Evolutionary conservation across 2,888 invertebrate genomes (phyloP).

Genomic region (Drepana falcataria): DNA sequence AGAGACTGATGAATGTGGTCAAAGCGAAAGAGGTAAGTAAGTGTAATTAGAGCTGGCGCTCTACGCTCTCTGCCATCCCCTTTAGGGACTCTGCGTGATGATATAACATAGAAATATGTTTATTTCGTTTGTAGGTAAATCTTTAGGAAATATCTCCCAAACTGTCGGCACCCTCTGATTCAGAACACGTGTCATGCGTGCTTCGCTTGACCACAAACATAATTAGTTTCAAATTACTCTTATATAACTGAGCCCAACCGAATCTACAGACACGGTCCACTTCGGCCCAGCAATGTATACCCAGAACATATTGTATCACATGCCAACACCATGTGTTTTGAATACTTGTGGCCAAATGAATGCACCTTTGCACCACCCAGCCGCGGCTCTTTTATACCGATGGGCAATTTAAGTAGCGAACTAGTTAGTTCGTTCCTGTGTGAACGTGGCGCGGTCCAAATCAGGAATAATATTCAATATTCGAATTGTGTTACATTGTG

Average conservation of each 20-base stretch:
- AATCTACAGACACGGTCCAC: not conserved
- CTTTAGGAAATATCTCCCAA: not conserved
- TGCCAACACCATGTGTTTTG: slow-evolving; percentile 7
- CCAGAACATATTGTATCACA: not conserved
- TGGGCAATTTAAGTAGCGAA: too few relatives aligned
- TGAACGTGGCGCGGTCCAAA: too few relatives aligned
- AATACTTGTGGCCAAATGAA: slow-evolving; percentile 5
- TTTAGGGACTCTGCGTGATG: too few relatives aligned
- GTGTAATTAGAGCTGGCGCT: too few relatives aligned
- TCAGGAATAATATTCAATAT: too few relatives aligned
- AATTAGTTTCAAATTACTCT: not conserved
- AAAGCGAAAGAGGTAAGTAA: too few relatives aligned
- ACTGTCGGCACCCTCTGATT: not conserved
- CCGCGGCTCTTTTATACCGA: slow-evolving; percentile 6
- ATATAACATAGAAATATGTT: too few relatives aligned
- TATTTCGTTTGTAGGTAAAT: too few relatives aligned
- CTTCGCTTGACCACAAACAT: not conserved
- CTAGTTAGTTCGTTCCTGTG: too few relatives aligned
- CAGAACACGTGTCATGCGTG: not conserved
- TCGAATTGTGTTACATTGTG: too few relatives aligned
- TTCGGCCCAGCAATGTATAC: not conserved
- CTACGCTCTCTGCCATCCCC: too few relatives aligned
- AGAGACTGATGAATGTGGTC: too few relatives aligned
- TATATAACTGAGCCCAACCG: not conserved
- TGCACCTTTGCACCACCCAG: slow-evolving; percentile 12